Evolutionary conservation across 1,140 invertebrate genomes (phyloP).

Genomic region (Platyura marginata): DNA sequence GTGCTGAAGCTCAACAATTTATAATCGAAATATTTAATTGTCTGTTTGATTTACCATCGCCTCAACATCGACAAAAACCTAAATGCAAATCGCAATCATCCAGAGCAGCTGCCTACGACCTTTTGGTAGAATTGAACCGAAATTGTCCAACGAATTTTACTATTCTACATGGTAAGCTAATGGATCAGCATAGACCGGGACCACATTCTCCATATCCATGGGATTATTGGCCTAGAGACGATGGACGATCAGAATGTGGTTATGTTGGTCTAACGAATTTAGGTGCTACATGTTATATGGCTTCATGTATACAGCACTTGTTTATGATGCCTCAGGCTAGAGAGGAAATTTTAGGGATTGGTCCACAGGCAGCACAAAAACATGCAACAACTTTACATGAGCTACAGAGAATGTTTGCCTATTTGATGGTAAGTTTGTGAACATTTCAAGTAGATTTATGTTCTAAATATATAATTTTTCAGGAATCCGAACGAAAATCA

Average conservation of each 20-base stretch:
- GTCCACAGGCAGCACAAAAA: conserved; percentile 39
- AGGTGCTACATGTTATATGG: conserved; percentile 94
- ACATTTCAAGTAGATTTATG: too few species aligned
- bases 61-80: conserved; percentile 64
- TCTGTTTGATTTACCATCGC: conserved; percentile 76
- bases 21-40: conserved; percentile 65
- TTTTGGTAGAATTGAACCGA: conserved; percentile 72
- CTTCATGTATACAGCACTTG: conserved; percentile 88
- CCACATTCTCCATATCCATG: conserved; percentile 74
- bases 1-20: conserved; percentile 53
- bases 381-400: conserved; percentile 70
- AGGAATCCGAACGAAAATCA: conserved; percentile 86
- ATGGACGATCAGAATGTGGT: conserved; percentile 80
- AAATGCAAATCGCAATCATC: conserved; percentile 84
- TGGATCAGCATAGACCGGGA: conserved; percentile 71
- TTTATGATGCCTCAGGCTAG: conserved; percentile 92
- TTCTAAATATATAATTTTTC: too few species aligned
- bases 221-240: conserved; percentile 95
- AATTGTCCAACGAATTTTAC: conserved; percentile 71
- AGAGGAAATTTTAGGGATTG: conserved; percentile 49
- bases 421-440: conserved; percentile 47
- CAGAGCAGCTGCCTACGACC: conserved; percentile 73
- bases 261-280: conserved; percentile 88
- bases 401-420: conserved; percentile 88
- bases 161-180: conserved; percentile 59